A percentile compares a stretch with the other conserved stretches of the same genome.
phyloP scores from a whole-genome alignment of 2,113 vertebrate genomes.

The Nibea albiflora region DNA sequence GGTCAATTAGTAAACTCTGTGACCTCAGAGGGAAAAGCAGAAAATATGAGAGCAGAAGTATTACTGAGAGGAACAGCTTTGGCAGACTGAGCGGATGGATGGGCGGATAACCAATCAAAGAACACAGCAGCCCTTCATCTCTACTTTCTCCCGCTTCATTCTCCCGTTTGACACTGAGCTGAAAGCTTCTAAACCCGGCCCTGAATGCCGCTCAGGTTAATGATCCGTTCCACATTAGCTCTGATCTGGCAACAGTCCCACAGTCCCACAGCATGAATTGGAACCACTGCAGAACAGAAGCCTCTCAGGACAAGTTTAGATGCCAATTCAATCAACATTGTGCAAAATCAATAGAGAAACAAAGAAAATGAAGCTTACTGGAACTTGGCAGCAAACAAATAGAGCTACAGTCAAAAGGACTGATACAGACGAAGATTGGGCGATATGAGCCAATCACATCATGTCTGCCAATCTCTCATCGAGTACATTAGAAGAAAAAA shows the following conservation, averaged over 20 bases:
- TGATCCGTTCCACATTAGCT: slow-evolving; percentile 24
- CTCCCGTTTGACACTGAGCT: background rate
- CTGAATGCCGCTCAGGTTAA: slow-evolving; percentile 19
- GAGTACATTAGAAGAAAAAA: slow-evolving; percentile 1
- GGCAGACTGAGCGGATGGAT: no score
- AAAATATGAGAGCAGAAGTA: no score
- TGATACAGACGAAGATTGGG: background rate
- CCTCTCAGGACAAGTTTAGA: background rate
- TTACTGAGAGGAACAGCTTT: no score
- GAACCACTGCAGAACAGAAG: slow-evolving; percentile 15
- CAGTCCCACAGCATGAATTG: slow-evolving; percentile 3
- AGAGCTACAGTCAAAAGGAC: slow-evolving; percentile 14
- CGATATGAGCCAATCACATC: background rate
- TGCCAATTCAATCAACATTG: background rate
- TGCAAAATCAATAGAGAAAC: slow-evolving; percentile 29
- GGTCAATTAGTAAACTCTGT: no score
- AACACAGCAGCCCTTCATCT: background rate
- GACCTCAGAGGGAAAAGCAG: no score
- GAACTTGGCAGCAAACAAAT: background rate
- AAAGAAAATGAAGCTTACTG: slow-evolving; percentile 17
- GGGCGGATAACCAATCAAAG: no score
- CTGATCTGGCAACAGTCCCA: slow-evolving; percentile 16
- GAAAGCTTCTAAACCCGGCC: slow-evolving; percentile 9
- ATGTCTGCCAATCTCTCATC: background rate
- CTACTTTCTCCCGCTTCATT: background rate